These are phyloP conservation scores for Leucozona laternaria DNA, from an alignment of 2,888 invertebrate genomes.

Conservation along the genomic window DNA sequence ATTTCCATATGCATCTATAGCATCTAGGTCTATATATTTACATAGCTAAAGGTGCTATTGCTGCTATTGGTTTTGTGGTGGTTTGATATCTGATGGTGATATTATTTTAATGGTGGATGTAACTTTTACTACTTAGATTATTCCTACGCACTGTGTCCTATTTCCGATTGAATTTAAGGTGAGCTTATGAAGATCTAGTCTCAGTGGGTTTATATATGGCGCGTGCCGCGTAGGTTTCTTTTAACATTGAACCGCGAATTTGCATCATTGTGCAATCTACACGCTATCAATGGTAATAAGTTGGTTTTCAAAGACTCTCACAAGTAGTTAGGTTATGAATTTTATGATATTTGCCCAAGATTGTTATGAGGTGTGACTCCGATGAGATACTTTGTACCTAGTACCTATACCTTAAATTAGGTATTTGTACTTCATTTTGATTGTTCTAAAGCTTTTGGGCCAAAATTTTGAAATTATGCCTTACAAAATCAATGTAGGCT, in stretches of 20 bases:
- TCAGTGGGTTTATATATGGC: conserved; percentile 29
- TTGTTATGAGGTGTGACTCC: background rate
- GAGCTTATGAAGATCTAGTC: conserved; percentile 48
- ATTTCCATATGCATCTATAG: conserved; percentile 21
- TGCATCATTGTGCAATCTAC: conserved; percentile 1
- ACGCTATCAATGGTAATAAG: conserved; percentile 35
- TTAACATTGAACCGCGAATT: conserved; percentile 30
- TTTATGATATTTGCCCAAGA: background rate
- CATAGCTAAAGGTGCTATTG: conserved; percentile 30
- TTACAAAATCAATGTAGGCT: no score
- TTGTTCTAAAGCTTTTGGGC: no score
- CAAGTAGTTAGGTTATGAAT: conserved; percentile 12
- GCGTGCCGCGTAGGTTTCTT: conserved; percentile 56
- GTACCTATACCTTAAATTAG: no score
- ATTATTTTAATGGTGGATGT: conserved; percentile 50
- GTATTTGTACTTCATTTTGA: no score
- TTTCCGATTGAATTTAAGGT: conserved; percentile 64
- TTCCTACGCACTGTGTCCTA: conserved; percentile 69
- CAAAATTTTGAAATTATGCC: no score
- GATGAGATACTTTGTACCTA: background rate
- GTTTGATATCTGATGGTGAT: conserved; percentile 44
- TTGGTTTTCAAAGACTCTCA: conserved; percentile 12
- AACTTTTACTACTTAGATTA: conserved; percentile 59
- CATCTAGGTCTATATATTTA: background rate
- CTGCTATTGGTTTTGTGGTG: conserved; percentile 20